phyloP scores from a whole-genome alignment of 2,888 invertebrate genomes.

The Erebia aethiops region DNA sequence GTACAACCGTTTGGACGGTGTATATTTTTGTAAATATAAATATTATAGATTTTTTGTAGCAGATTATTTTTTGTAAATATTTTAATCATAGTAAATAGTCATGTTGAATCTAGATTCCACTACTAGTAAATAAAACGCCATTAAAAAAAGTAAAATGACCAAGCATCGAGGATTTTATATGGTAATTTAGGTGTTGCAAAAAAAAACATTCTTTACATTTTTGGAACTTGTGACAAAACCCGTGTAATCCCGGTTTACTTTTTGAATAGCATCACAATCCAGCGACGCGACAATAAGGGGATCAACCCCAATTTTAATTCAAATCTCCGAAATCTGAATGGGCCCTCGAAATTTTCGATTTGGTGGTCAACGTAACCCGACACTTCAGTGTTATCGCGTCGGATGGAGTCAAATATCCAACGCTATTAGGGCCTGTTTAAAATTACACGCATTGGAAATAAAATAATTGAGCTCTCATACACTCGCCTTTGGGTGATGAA shows the following conservation, averaged over 20 bases:
- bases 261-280: constrained; percentile 35
- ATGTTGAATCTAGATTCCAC: too few relatives aligned
- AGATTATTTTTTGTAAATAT: too few relatives aligned
- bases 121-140: too few relatives aligned
- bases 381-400: constrained; percentile 46
- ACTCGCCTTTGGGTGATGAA: constrained; percentile 22
- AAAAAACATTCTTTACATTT: constrained; percentile 24
- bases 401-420: constrained; percentile 38
- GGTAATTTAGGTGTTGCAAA: constrained; percentile 24
- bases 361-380: constrained; percentile 70
- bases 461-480: constrained; percentile 34
- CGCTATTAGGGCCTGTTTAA: constrained; percentile 40
- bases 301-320: constrained; percentile 57
- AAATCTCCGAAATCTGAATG: constrained; percentile 49
- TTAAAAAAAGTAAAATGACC: neutral
- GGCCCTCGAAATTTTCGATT: constrained; percentile 56
- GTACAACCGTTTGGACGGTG: too few relatives aligned
- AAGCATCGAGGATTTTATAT: constrained; percentile 22
- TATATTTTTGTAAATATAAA: too few relatives aligned
- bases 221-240: constrained; percentile 52
- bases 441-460: constrained; percentile 38
- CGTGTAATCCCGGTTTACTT: constrained; percentile 57
- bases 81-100: too few relatives aligned
- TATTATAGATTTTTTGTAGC: too few relatives aligned
- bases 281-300: constrained; percentile 37